Conservation (phyloP, 2,888 invertebrate species). For the Oligia fasciuncula region DNA sequence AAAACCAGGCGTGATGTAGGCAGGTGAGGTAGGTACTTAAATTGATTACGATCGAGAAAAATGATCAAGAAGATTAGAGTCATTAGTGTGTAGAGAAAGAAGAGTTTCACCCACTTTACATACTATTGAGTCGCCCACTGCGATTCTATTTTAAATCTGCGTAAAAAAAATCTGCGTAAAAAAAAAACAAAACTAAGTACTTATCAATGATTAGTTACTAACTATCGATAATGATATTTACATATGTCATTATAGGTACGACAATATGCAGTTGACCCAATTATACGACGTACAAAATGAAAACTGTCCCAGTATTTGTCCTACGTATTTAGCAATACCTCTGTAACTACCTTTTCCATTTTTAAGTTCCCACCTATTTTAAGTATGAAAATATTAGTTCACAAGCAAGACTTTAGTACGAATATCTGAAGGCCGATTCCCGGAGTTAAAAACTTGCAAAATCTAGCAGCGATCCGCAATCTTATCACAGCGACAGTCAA, state of each 20-base stretch:
- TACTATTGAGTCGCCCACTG: neutral
- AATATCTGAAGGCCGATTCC: too few relatives aligned
- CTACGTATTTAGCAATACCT: neutral
- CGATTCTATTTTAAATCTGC: neutral
- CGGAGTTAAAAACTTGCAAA: too few relatives aligned
- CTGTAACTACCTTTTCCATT: too few relatives aligned
- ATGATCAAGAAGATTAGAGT: neutral
- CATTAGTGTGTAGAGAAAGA: neutral
- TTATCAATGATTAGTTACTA: too few relatives aligned
- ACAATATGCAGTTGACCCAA: neutral
- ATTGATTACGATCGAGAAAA: too few relatives aligned
- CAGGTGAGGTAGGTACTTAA: neutral
- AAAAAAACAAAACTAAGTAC: neutral
- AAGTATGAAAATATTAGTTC: neutral
- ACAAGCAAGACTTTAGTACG: too few relatives aligned
- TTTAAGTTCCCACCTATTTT: neutral
- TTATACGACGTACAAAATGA: neutral
- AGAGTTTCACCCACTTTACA: neutral
- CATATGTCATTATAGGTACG: neutral
- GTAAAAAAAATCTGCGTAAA: neutral
- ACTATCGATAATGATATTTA: neutral
- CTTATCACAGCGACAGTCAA: too few relatives aligned
- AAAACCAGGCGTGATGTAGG: neutral
- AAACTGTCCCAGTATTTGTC: neutral
- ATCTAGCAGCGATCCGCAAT: too few relatives aligned